Conservation (phyloP, 2,797 vertebrate genomes). For the Falco peregrinus region DNA sequence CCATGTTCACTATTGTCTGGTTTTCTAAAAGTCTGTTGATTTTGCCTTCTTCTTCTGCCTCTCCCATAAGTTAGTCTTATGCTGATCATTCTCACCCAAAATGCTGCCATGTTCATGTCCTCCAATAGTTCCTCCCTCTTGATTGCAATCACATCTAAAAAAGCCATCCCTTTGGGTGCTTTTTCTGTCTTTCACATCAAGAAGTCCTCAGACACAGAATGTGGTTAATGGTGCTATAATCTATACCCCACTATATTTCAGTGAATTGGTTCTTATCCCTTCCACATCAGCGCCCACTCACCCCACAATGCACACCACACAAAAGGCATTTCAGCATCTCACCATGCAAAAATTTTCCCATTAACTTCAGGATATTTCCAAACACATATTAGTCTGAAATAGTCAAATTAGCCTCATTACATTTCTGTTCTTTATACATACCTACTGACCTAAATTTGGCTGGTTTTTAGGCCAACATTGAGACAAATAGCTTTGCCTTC, state of each 20-base stretch:
- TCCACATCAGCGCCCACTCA: background rate
- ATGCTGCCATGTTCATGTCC: background rate
- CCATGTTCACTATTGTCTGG: background rate
- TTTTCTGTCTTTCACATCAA: background rate
- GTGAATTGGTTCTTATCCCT: background rate
- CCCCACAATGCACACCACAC: background rate
- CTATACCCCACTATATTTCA: background rate
- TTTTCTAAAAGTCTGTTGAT: background rate
- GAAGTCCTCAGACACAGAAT: background rate
- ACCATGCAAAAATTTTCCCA: background rate
- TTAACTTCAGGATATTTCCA: background rate
- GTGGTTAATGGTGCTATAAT: background rate
- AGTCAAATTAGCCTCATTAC: background rate
- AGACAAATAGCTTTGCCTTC: background rate
- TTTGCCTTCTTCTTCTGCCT: background rate
- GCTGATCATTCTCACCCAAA: background rate
- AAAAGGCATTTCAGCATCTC: background rate
- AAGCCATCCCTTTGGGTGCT: background rate
- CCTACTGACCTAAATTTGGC: background rate
- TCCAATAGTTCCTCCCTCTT: background rate
- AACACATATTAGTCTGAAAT: background rate
- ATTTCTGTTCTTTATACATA: background rate
- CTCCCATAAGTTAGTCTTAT: background rate
- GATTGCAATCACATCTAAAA: background rate
- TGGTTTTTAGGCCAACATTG: background rate